A percentile compares a stretch with the other conserved stretches of the same genome.
Conservation (phyloP, 1,140 invertebrate species). For the Cydia amplana region DNA sequence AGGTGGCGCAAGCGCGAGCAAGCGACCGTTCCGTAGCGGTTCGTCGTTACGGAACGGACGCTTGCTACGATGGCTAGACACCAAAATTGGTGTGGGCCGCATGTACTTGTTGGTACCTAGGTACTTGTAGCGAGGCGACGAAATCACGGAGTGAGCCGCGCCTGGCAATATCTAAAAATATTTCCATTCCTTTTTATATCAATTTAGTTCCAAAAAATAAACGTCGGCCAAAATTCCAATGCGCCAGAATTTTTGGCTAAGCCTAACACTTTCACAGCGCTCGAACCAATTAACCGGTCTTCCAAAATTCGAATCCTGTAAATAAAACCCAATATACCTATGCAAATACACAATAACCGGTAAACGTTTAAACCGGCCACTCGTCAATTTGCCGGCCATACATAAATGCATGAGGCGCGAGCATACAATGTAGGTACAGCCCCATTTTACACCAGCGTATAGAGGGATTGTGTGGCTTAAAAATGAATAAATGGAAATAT, state of each 20-base stretch:
- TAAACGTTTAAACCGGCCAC: conserved; percentile 29
- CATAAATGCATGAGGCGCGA: conserved; percentile 31
- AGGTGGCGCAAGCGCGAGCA: too few relatives aligned
- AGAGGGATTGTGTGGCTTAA: conserved; percentile 8
- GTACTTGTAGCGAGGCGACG: too few relatives aligned
- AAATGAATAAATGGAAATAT: too few relatives aligned
- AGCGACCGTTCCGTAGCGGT: too few relatives aligned
- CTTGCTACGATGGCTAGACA: too few relatives aligned
- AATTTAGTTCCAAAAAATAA: background rate
- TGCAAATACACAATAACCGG: conserved; percentile 27
- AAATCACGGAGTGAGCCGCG: too few relatives aligned
- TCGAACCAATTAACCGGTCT: conserved; percentile 2
- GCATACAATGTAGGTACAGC: background rate
- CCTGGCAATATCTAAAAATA: too few relatives aligned
- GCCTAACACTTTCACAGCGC: background rate
- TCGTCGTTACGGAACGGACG: too few relatives aligned
- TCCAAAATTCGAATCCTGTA: conserved; percentile 18
- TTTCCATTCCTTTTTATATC: background rate
- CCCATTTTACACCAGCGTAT: background rate
- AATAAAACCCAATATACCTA: conserved; percentile 29
- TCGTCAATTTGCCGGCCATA: conserved; percentile 26
- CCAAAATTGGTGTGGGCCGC: too few relatives aligned
- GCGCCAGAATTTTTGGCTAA: background rate
- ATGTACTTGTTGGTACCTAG: too few relatives aligned
- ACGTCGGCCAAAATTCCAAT: background rate